phyloP scores from a whole-genome alignment of 2,797 vertebrate species.

The Pipistrellus pipistrellus region DNA sequence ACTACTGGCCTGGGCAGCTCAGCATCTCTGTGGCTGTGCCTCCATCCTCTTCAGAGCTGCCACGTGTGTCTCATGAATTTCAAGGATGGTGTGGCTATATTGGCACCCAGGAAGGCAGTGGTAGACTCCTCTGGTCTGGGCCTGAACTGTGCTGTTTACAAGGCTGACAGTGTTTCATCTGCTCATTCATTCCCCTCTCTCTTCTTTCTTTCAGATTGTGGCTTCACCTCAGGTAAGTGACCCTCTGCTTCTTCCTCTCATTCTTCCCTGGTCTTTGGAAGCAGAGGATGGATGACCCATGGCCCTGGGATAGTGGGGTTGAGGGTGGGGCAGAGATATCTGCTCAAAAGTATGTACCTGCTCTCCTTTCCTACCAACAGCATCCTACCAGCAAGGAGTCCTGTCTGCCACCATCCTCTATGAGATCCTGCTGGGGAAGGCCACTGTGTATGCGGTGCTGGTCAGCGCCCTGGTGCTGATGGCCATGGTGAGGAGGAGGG shows the following conservation, averaged over 20 bases:
- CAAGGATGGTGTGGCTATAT: background rate
- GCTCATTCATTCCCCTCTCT: background rate
- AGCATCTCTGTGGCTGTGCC: background rate
- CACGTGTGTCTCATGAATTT: fast-evolving
- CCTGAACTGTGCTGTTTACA: background rate
- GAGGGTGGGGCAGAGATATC: background rate
- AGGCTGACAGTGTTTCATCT: background rate
- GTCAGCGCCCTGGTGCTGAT: conserved; percentile 82
- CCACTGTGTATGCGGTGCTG: conserved; percentile 84
- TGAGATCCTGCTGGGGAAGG: conserved; percentile 86
- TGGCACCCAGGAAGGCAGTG: background rate
- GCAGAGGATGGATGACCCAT: too few relatives aligned
- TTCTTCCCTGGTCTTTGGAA: background rate
- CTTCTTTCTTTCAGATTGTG: conserved; percentile 84
- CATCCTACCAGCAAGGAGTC: conserved; percentile 78
- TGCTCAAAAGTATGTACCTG: background rate
- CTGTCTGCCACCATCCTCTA: conserved; percentile 87
- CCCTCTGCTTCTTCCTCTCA: background rate
- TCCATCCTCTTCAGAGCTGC: background rate
- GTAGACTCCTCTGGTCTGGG: background rate
- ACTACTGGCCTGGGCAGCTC: background rate
- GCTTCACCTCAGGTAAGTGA: conserved; percentile 80
- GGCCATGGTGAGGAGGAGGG: conserved; percentile 78
- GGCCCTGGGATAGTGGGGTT: fast-evolving
- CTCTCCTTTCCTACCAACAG: conserved; percentile 72